phyloP scores from a whole-genome alignment of 2,113 vertebrate genomes.

The Sigmodon hispidus region DNA sequence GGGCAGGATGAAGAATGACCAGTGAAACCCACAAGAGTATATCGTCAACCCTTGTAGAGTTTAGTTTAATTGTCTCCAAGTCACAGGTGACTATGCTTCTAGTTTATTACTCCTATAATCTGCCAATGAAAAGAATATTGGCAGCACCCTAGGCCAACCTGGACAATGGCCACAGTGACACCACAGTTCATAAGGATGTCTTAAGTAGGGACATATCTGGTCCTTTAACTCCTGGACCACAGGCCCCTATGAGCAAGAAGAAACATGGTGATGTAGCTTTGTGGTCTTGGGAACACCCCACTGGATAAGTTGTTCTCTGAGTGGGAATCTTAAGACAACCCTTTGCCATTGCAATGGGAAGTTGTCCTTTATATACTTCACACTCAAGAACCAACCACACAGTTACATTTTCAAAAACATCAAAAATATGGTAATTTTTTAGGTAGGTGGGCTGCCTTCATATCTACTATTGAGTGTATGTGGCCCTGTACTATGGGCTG shows the following conservation, averaged over 20 bases:
- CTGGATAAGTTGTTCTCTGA: background rate
- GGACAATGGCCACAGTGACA: rapidly evolving
- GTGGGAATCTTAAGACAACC: background rate
- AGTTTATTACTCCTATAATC: background rate
- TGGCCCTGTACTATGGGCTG: background rate
- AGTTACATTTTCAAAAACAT: background rate
- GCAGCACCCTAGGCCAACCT: too few relatives aligned
- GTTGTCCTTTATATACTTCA: background rate
- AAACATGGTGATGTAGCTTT: background rate
- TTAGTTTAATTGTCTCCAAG: background rate
- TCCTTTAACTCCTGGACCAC: background rate
- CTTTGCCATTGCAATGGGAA: background rate
- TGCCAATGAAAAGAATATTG: background rate
- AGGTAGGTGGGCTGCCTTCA: background rate
- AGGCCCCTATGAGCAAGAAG: background rate
- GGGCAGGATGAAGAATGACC: background rate
- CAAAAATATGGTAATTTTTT: background rate
- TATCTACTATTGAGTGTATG: background rate
- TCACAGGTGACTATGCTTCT: background rate
- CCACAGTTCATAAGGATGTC: rapidly evolving
- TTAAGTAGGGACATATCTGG: rapidly evolving
- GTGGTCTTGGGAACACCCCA: background rate
- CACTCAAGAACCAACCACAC: background rate
- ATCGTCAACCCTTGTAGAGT: background rate
- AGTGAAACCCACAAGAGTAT: background rate